Evolutionary conservation across 1,140 invertebrate species (phyloP).

Genomic region (Brachionus calyciflorus): DNA sequence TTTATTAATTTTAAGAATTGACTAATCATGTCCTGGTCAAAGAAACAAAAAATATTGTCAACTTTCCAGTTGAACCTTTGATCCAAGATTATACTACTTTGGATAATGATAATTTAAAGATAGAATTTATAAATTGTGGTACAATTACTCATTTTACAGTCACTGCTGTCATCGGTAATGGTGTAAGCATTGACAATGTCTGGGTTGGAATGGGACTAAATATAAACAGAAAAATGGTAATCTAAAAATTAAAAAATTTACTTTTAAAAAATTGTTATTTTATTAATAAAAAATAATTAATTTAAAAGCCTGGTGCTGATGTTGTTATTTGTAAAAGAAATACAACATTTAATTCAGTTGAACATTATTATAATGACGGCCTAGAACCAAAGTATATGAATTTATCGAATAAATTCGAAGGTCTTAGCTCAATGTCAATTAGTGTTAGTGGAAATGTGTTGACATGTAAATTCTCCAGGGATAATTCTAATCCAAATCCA

Average conservation of each 20-base stretch:
- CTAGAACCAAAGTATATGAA: background rate
- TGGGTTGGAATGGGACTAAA: background rate
- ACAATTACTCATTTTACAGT: background rate
- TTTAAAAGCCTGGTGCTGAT: background rate
- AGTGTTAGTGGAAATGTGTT: background rate
- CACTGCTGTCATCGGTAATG: background rate
- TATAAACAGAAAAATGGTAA: background rate
- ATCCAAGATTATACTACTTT: background rate
- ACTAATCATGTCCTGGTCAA: background rate
- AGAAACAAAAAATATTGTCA: background rate
- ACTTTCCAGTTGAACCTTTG: background rate
- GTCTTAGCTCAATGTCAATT: background rate
- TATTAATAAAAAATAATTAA: background rate
- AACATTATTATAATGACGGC: constrained; percentile 6
- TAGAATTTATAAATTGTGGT: background rate
- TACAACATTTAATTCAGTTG: background rate
- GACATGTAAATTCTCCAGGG: constrained; percentile 5
- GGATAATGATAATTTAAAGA: background rate
- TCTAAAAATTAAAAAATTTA: too few relatives aligned
- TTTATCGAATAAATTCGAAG: background rate
- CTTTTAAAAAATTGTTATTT: too few relatives aligned
- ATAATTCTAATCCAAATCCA: background rate
- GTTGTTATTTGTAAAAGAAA: background rate
- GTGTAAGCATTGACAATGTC: background rate
- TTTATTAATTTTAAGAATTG: background rate